phyloP scores from a whole-genome alignment of 35 echinoderm and acorn worm species.

The Heliocidaris tuberculata region DNA sequence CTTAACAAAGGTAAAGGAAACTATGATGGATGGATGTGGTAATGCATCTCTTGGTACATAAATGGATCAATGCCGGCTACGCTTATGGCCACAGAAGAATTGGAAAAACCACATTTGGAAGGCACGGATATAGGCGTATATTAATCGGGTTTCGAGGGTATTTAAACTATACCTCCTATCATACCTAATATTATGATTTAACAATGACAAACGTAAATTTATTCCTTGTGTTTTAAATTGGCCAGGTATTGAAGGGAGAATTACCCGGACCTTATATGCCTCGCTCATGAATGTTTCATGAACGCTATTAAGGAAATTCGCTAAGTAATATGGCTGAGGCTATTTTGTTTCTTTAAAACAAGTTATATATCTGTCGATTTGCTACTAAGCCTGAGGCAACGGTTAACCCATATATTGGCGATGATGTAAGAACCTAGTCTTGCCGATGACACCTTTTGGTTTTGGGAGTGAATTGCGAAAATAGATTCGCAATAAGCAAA shows the following conservation, averaged over 20 bases:
- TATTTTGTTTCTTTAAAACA: neutral
- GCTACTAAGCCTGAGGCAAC: neutral
- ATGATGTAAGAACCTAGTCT: neutral
- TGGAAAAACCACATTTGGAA: neutral
- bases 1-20: no score
- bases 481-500: neutral
- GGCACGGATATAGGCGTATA: neutral
- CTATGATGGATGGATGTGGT: no score
- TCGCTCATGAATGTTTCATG: neutral
- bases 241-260: neutral
- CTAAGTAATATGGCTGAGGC: neutral
- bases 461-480: neutral
- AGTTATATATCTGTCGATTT: neutral
- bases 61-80: no score
- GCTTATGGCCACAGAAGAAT: neutral
- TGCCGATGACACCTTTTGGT: neutral
- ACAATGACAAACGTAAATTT: neutral
- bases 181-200: neutral
- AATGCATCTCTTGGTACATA: no score
- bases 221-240: neutral
- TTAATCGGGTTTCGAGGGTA: neutral
- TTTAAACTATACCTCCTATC: neutral
- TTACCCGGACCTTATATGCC: neutral
- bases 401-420: neutral
- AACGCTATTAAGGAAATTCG: neutral